phyloP scores from a whole-genome alignment of 2,888 invertebrate species.

The Plebejus anna region DNA sequence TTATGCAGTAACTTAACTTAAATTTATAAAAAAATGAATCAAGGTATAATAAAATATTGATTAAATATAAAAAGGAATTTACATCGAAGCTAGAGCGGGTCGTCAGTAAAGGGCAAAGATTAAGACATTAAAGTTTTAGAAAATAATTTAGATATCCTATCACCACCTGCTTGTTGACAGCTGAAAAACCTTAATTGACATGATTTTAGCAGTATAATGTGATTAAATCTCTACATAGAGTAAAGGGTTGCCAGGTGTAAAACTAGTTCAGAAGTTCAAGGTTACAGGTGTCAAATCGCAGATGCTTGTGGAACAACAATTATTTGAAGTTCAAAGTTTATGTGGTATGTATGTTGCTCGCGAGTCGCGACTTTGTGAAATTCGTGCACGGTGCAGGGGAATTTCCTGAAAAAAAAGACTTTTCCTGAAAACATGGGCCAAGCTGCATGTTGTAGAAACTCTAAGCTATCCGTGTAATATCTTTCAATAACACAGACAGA shows the following conservation, averaged over 20 bases:
- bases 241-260: constrained; percentile 27
- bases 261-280: constrained; percentile 21
- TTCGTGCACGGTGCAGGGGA: no score
- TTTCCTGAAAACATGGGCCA: no score
- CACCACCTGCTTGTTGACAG: not conserved
- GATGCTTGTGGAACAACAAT: not conserved
- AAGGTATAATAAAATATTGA: no score
- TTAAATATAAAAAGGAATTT: no score
- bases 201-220: not conserved
- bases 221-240: constrained; percentile 12
- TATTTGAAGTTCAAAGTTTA: not conserved
- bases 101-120: not conserved
- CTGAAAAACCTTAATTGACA: not conserved
- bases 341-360: not conserved
- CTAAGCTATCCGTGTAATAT: no score
- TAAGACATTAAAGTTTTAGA: not conserved
- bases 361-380: no score
- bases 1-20: no score
- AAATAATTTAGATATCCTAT: not conserved
- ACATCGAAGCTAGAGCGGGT: not conserved
- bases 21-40: no score
- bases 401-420: no score
- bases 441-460: no score
- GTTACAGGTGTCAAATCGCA: constrained; percentile 27
- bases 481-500: no score